Evolutionary conservation across 2,113 vertebrate species (phyloP).

Genomic region (Rhinichthys klamathensis): DNA sequence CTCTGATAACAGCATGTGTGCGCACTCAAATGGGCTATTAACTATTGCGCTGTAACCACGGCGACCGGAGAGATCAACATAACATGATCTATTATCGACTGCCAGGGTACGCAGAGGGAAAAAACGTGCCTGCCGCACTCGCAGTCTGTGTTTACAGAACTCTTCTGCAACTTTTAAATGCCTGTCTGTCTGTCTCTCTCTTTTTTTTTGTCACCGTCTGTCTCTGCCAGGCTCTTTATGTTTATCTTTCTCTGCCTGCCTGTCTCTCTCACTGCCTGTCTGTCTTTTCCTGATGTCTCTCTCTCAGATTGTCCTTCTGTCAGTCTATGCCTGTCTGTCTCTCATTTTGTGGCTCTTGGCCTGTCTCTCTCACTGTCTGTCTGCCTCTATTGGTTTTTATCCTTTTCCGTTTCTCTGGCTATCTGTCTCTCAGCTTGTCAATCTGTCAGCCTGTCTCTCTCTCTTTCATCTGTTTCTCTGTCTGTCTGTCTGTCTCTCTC

Average conservation of each 20-base stretch:
- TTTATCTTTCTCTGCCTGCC: neutral
- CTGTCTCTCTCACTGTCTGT: too few species aligned
- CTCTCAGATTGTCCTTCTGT: too few species aligned
- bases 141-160: neutral
- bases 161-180: neutral
- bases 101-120: neutral
- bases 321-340: neutral
- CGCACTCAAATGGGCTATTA: conserved; percentile 20
- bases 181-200: neutral
- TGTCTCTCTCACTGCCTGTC: neutral
- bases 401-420: neutral
- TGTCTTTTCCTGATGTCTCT: too few species aligned
- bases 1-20: conserved; percentile 9
- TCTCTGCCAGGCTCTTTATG: neutral
- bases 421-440: too few species aligned
- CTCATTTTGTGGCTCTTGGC: too few species aligned
- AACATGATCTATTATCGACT: conserved; percentile 22
- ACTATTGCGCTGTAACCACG: conserved; percentile 21
- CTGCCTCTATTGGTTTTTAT: neutral
- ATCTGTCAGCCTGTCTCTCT: neutral
- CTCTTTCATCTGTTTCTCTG: neutral
- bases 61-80: conserved; percentile 16
- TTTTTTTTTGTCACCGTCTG: too few species aligned
- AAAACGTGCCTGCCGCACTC: neutral
- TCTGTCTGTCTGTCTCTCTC: neutral